Conservation (phyloP, 2,888 invertebrate species). For the Drosophila quinaria region DNA sequence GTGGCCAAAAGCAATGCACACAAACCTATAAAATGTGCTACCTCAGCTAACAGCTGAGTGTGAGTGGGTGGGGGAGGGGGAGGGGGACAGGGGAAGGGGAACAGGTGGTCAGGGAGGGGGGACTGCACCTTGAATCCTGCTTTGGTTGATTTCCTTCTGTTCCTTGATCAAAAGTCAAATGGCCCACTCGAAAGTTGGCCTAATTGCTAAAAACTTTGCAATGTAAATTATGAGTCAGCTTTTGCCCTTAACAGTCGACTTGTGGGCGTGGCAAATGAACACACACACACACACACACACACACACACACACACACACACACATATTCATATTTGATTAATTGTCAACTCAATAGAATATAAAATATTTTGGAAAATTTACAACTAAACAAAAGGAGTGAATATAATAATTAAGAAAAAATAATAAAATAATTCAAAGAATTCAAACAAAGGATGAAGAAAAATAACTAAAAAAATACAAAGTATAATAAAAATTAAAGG, state of each 20-base stretch:
- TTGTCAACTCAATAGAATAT: too few relatives aligned
- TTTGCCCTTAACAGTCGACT: neutral
- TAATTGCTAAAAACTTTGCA: conserved; percentile 37
- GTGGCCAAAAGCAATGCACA: conserved; percentile 76
- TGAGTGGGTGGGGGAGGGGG: neutral
- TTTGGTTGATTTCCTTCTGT: neutral
- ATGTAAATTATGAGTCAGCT: conserved; percentile 45
- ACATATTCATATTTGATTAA: neutral
- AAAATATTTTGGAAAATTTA: too few relatives aligned
- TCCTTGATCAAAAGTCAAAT: conserved; percentile 40
- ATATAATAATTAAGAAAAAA: too few relatives aligned
- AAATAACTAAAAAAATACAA: too few relatives aligned
- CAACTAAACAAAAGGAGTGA: too few relatives aligned
- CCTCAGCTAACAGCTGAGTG: conserved; percentile 44
- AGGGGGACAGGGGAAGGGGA: too few relatives aligned
- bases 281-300: neutral
- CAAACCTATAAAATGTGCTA: conserved; percentile 70
- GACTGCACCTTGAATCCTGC: conserved; percentile 32
- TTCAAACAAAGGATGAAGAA: too few relatives aligned
- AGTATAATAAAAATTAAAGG: too few relatives aligned
- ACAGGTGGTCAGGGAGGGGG: too few relatives aligned
- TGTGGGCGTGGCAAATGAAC: conserved; percentile 28
- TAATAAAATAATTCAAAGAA: too few relatives aligned
- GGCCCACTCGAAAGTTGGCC: conserved; percentile 43
- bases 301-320: neutral